These are phyloP conservation scores for Polydrusus tereticollis DNA, from an alignment of 2,888 invertebrate species.

Conservation along the genomic window DNA sequence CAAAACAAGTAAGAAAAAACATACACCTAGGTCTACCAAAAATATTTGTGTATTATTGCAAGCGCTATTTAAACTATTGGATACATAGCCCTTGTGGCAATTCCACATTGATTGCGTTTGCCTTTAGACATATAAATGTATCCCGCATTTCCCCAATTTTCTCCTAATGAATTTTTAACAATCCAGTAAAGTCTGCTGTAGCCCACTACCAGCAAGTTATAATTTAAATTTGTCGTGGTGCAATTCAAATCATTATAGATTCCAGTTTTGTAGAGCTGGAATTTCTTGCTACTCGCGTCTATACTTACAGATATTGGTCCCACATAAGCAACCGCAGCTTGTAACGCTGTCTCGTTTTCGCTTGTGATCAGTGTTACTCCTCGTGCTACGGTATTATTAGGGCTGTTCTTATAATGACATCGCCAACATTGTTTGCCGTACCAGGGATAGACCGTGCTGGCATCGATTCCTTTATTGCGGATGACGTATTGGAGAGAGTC, in stretches of 20 bases:
- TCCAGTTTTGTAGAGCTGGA: slow-evolving; percentile 76
- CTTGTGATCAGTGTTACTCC: background rate
- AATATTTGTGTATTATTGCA: background rate
- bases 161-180: slow-evolving; percentile 76
- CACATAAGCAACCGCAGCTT: slow-evolving; percentile 73
- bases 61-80: slow-evolving; percentile 8
- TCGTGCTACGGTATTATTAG: background rate
- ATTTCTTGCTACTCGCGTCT: slow-evolving; percentile 83
- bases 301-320: slow-evolving; percentile 91
- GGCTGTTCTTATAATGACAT: slow-evolving; percentile 5
- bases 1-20: background rate
- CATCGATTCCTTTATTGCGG: background rate
- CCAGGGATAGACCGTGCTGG: background rate
- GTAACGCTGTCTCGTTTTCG: background rate
- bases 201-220: slow-evolving; percentile 83
- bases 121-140: slow-evolving; percentile 51
- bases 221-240: slow-evolving; percentile 74
- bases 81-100: slow-evolving; percentile 42
- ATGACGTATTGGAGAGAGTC: slow-evolving; percentile 4
- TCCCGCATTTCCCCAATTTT: slow-evolving; percentile 54
- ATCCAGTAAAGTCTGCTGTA: slow-evolving; percentile 78
- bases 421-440: slow-evolving; percentile 1
- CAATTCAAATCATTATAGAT: slow-evolving; percentile 85
- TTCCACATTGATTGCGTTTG: slow-evolving; percentile 74
- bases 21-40: too few relatives aligned